Base-by-base conservation (phyloP, 2,888 invertebrate genomes). In the Autographa pulchrina region DNA sequence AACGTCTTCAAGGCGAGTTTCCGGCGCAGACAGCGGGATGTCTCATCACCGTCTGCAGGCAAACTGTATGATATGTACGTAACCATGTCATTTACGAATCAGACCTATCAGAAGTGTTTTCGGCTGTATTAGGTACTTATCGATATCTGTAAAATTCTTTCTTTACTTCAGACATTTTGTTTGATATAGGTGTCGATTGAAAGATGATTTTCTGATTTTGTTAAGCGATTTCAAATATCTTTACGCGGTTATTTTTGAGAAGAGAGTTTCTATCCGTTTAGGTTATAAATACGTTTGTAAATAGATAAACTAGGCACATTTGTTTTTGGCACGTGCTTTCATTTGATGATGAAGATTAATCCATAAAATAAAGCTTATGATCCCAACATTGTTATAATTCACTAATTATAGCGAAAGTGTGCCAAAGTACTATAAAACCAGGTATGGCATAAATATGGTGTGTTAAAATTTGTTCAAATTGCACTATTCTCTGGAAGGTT, bases 11-110 rank as follows among this genome's bases (percentile, higher is more conserved):
- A 73, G 75, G 80, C 70, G 78, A 83, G 85, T 82, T 87, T 91
- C 91, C 90, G 88, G 85, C 78, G 86, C 85, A 91, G 92, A 89
- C 91, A 81, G 72, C 72, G 73, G 80, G 78, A 84, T 83, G 77
- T 70, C 81, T 67, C 78, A 78, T 82, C 75, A 82, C 18, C 72
- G 71, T 78, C 75, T 83, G 76, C 83, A 75, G 78, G 80, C 80
- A 80, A 80, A 81, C 81, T 68, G 81, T 75, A 77, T 75, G 76
- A 81, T 73, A 68, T 74, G 80, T 77, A 61, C 43, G 58, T 58
- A 80, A 75, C 64, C 75, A 72, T 75, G 64, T 76, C 80, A 71
- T 81, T 82, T 76, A 70, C 56, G 72, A 73, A 70, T 70, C 69
- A 38, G 72, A 70, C 56, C 70, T 72, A 70, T 70, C 69, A 38